These are phyloP conservation scores for Eristalis arbustorum DNA, from an alignment of 2,888 invertebrate species.

Conservation along the genomic window DNA sequence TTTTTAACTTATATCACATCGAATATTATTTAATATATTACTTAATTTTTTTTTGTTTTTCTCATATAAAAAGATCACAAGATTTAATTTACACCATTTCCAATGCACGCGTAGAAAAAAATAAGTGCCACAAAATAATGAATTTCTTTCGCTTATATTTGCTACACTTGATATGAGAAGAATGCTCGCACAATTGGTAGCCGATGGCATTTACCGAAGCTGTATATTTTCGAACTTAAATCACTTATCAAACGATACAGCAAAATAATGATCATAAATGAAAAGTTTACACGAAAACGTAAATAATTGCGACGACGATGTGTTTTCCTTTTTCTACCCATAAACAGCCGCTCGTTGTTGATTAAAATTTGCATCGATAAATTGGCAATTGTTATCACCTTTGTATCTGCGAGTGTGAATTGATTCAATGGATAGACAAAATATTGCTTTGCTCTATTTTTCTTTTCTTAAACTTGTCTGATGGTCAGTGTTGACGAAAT, in stretches of 20 bases:
- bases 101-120: background rate
- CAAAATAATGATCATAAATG: conserved; percentile 68
- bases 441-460: background rate
- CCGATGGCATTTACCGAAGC: conserved; percentile 14
- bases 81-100: background rate
- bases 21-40: conserved; percentile 21
- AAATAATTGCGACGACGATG: conserved; percentile 80
- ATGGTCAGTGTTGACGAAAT: conserved; percentile 27
- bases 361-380: conserved; percentile 70
- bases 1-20: conserved; percentile 61
- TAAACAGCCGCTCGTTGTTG: conserved; percentile 76
- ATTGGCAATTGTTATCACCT: conserved; percentile 31
- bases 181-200: background rate
- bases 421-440: background rate
- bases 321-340: conserved; percentile 80
- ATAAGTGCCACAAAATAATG: background rate
- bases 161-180: conserved; percentile 33
- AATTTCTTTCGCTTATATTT: background rate
- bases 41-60: conserved; percentile 1
- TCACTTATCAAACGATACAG: conserved; percentile 64
- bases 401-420: conserved; percentile 2
- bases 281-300: conserved; percentile 77
- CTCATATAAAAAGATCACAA: conserved; percentile 37
- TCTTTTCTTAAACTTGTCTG: conserved; percentile 9
- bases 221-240: conserved; percentile 55